Base-by-base conservation (phyloP, 2,888 invertebrate species). In the Drosophila mettleri region DNA sequence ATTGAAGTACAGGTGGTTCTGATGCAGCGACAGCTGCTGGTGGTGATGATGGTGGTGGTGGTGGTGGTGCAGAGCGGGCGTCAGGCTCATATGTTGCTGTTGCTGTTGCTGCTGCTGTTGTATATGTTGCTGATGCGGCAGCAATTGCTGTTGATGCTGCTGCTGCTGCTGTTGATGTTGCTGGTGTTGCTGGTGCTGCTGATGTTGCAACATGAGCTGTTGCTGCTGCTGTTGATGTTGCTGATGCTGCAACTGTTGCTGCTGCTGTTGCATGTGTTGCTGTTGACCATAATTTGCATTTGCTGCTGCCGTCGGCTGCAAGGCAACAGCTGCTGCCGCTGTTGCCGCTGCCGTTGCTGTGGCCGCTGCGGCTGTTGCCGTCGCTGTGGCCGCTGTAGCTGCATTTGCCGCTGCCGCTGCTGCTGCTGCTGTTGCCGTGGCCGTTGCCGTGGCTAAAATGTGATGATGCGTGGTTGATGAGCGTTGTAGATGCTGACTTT, bases 401-500 rank as follows among this genome's bases (percentile, higher is more conserved):
- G 89, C 61, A 48, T 24, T 16, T 10, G 43, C 8, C 34, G 90
- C 83, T 38, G 88, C 39, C 9, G 43, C 41, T 43, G 41, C 43
- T 16, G 43, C 43, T n/a, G 43, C 53, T 51, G 87, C 83, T n/a
- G 86, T 76, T 18, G 89, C 89, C 58, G 85, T 86, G 20, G 88
- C 89, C 34, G 91, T 89, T 59, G 91, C 91, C 64, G 91, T 89
- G 48, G 91, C 89, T 82, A 91, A 77, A 76, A 91, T 90, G 53
- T 91, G 91, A 89, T 92, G 91, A 86, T 90, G 90, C 64, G 90
- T 84, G 10, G 86, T 83, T 16, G 87, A 69, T 67, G 91, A 86
- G 48, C 91, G 91, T 27, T 45, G 43, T 24, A 45, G 45, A 62
- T 85, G 84, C 76, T 90, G 91, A 73, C 86, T 91, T 84, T 91